Conservation (phyloP, 2,888 invertebrate species). For the Chymomyza amoena region DNA sequence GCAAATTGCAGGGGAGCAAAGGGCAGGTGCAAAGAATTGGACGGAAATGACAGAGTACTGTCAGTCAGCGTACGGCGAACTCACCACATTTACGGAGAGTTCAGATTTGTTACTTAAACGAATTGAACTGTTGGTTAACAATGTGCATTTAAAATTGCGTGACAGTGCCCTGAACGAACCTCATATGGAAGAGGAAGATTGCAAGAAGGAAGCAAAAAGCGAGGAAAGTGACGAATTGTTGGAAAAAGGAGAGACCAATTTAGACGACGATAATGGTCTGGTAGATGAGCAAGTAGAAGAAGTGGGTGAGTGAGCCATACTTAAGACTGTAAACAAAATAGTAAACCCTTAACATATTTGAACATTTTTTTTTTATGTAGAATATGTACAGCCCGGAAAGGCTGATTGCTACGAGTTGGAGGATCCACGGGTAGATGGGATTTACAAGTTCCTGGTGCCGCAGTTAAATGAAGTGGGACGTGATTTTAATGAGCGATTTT, state of each 20-base stretch:
- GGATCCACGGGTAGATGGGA: slow-evolving; percentile 74
- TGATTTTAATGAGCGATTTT: slow-evolving; percentile 79
- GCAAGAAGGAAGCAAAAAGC: neutral
- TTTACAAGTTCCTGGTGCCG: slow-evolving; percentile 76
- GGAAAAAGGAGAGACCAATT: neutral
- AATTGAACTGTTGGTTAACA: slow-evolving; percentile 55
- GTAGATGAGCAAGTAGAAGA: slow-evolving; percentile 8
- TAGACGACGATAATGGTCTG: neutral
- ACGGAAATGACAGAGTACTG: slow-evolving; percentile 59
- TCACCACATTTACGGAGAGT: slow-evolving; percentile 74
- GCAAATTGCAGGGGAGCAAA: slow-evolving; percentile 61
- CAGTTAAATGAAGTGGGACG: slow-evolving; percentile 71
- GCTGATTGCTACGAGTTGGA: slow-evolving; percentile 78
- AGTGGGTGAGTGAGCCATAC: slow-evolving; percentile 24
- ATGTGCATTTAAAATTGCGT: neutral
- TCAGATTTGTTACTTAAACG: slow-evolving; percentile 74
- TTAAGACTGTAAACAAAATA: neutral
- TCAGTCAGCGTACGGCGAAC: slow-evolving; percentile 64
- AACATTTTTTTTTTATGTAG: too few species aligned
- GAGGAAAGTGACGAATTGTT: neutral
- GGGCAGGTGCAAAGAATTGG: slow-evolving; percentile 45
- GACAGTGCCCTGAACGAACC: neutral
- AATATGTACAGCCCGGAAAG: slow-evolving; percentile 69
- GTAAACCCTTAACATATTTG: neutral
- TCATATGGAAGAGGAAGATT: neutral